Evolutionary conservation across 2,113 vertebrate species (phyloP), one percentile per base, ranked within the genome.

Genomic region (Gambusia holbrooki): DNA sequence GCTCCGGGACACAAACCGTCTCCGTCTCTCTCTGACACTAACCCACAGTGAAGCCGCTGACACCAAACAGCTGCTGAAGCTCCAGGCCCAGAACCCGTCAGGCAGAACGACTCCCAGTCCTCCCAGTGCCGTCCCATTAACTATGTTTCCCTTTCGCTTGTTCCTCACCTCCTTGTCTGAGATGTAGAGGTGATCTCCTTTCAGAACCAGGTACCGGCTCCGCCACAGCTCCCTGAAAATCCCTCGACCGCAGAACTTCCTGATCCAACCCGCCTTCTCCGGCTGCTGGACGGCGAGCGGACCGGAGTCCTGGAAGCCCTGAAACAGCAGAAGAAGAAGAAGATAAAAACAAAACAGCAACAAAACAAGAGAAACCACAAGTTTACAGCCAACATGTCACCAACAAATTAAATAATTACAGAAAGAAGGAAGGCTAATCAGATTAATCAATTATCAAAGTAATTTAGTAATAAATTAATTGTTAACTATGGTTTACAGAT

Each of bases 171-270:
- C 97, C 89, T 97, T 98, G 78, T 98, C 96, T 0, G 96, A 96
- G 86, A 99, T 91, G 94, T 91, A 97, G 37, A 99, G 95, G 85
- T 96, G 96, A 69, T 98, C 97, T 80, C 96, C 97, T 85, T 95
- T 96, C 84, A 99, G 93, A 61, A 97, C 91, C 92, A 97, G 95
- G 32, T 95, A 98, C 66, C 97, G 96, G 92, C 95, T 98, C 92
- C 95, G 97, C 98, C 97, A 99, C 80, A 98, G 95, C 83, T 99
- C 96, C 84, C 97, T 93, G 94, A 99, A 99, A 92, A 99, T 97
- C 76, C 98, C 97, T 71, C 96, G 97, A 48, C 98, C 98, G 62
- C 96, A 97, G 84, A 97, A 98, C 94, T 97, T 98, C 84, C 97
- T 94, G 85, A 98, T 96, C 98, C 98, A 99, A 90, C 98, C 98